These are phyloP conservation scores for Bufo gargarizans DNA, from an alignment of 2,113 vertebrate genomes.

Conservation along the genomic window DNA sequence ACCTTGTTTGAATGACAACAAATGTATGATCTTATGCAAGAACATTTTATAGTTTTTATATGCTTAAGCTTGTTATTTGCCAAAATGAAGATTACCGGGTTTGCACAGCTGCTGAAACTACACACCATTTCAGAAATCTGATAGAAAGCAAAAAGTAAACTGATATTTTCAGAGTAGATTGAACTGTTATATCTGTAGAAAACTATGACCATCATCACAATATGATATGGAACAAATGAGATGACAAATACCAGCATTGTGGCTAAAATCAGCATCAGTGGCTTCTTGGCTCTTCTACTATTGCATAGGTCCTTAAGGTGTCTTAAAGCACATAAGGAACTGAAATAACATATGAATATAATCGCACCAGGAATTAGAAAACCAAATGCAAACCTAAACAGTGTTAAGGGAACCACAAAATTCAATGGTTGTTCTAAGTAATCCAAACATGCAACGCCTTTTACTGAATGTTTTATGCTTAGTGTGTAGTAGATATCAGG, in stretches of 20 bases:
- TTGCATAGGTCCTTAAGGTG: slow-evolving; percentile 62
- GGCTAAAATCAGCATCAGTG: slow-evolving; percentile 72
- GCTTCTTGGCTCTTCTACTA: slow-evolving; percentile 64
- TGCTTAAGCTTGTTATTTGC: slow-evolving; percentile 73
- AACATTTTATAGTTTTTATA: slow-evolving; percentile 61
- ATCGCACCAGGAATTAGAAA: slow-evolving; percentile 72
- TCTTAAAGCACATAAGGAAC: slow-evolving; percentile 69
- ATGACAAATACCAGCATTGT: slow-evolving; percentile 74
- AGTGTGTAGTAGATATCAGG: slow-evolving; percentile 72
- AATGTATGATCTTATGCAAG: slow-evolving; percentile 45
- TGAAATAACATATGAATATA: slow-evolving; percentile 72
- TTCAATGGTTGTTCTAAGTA: slow-evolving; percentile 63
- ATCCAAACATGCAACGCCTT: slow-evolving; percentile 60
- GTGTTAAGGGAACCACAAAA: slow-evolving; percentile 62
- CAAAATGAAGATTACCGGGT: slow-evolving; percentile 78
- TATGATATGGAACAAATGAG: slow-evolving; percentile 77
- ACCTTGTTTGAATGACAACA: slow-evolving; percentile 64
- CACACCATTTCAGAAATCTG: slow-evolving; percentile 76
- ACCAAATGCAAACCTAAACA: slow-evolving; percentile 69
- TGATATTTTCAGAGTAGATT: slow-evolving; percentile 62
- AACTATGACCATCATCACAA: slow-evolving; percentile 71
- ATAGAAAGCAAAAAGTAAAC: slow-evolving; percentile 65
- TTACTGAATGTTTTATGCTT: slow-evolving; percentile 26
- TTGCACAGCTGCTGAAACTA: slow-evolving; percentile 76
- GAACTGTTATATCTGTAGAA: slow-evolving; percentile 68